Evolutionary conservation across 2,113 vertebrate genomes (phyloP), one percentile per base, ranked within the genome.

Genomic region (Procapra przewalskii): DNA sequence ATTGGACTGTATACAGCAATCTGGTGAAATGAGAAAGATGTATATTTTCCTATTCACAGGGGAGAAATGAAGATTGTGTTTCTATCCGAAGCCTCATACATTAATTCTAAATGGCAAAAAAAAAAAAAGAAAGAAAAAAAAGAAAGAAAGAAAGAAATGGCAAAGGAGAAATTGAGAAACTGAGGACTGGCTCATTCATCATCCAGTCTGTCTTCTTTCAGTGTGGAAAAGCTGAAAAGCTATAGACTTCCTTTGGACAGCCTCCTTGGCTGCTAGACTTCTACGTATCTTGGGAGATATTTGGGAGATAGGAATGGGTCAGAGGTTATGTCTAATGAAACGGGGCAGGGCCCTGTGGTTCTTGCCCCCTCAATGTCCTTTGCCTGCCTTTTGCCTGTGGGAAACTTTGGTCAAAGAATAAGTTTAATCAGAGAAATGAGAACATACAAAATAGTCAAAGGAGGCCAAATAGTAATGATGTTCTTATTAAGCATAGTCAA

Each of bases 331-430:
- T 21, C 36, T 21, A 8, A 9, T 71, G 64, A 71, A 71, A 36
- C 0, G 17, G 19, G 67, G n/a, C n/a, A 40, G 19, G n/a, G 36
- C n/a, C n/a, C n/a, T 23, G 19, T 40, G 10, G 19, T 40, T 21
- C n/a, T 71, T 71, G 19, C 19, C n/a, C 10, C 1, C 10, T 71
- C n/a, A 21, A 13, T 40, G 10, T 71, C 67, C 67, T 71, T 21
- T 12, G n/a, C 67, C n/a, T 71, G 19, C 19, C 67, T 71, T 71
- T 71, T 71, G n/a, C 67, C n/a, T 71, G n/a, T 71, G 10, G 19
- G 21, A 71, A 71, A 71, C 67, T 71, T 71, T 23, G n/a, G 67
- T 71, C 19, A 71, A 71, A 71, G n/a, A 71, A 23, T 13, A 71
- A 71, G 67, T 71, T 71, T 23, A 71, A 40, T 71, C 67, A 40